Evolutionary conservation across 2,888 invertebrate genomes (phyloP).

Genomic region (Mallateleia sp.): DNA sequence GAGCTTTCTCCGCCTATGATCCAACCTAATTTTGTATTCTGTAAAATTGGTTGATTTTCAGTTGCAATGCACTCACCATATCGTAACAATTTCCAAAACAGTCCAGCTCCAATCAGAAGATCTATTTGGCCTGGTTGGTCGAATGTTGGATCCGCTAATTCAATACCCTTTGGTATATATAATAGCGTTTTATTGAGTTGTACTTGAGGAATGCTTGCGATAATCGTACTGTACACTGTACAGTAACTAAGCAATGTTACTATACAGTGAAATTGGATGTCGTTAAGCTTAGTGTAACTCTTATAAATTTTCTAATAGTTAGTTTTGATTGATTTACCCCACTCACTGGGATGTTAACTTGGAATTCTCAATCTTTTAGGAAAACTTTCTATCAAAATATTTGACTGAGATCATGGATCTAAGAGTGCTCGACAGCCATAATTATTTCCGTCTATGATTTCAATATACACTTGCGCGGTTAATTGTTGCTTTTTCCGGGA

Average conservation of each 20-base stretch:
- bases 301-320: neutral
- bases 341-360: neutral
- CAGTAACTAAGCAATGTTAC: neutral
- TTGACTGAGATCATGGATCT: constrained; percentile 7
- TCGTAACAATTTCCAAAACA: constrained; percentile 25
- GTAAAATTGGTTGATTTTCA: neutral
- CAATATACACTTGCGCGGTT: neutral
- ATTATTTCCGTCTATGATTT: neutral
- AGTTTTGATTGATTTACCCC: constrained; percentile 1
- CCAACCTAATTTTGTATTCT: constrained; percentile 21
- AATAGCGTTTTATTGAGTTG: neutral
- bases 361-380: neutral
- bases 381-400: constrained; percentile 3
- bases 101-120: constrained; percentile 32
- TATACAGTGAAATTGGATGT: neutral
- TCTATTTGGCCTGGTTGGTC: constrained; percentile 33
- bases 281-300: constrained; percentile 11
- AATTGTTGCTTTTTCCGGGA: too few species aligned
- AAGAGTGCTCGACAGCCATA: constrained; percentile 7
- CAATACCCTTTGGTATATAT: constrained; percentile 5
- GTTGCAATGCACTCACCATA: constrained; percentile 3
- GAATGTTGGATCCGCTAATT: constrained; percentile 39
- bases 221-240: neutral
- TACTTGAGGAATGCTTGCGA: constrained; percentile 2
- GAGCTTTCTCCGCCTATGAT: constrained; percentile 2